Conservation (phyloP, 1,140 invertebrate species). For the Coptotermes formosanus region DNA sequence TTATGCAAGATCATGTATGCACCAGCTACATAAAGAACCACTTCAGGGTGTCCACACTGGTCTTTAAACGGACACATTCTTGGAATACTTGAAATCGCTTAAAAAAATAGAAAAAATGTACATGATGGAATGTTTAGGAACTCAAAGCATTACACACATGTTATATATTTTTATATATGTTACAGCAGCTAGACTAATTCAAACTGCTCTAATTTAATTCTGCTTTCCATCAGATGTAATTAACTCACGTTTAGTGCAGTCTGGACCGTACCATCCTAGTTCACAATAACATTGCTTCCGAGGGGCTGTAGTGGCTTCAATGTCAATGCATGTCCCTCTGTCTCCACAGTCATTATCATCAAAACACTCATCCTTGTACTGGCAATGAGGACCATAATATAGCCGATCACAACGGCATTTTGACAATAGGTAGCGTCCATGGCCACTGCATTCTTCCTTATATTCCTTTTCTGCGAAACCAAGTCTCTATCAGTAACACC, state of each 20-base stretch:
- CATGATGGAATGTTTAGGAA: too few relatives aligned
- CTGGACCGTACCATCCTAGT: conserved; percentile 78
- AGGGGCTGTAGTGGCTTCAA: conserved; percentile 75
- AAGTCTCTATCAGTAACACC: not conserved
- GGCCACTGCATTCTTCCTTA: conserved; percentile 77
- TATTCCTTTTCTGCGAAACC: conserved; percentile 60
- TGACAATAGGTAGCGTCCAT: conserved; percentile 73
- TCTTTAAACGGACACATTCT: too few relatives aligned
- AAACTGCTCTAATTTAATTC: too few relatives aligned
- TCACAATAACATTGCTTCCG: conserved; percentile 86
- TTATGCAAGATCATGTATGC: too few relatives aligned
- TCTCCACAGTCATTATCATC: conserved; percentile 80
- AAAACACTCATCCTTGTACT: conserved; percentile 81
- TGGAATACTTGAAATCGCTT: too few relatives aligned
- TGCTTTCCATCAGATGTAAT: not conserved
- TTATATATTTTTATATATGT: too few relatives aligned
- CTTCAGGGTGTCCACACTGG: too few relatives aligned
- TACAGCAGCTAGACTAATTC: too few relatives aligned
- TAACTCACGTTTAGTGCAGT: conserved; percentile 71
- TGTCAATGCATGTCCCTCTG: conserved; percentile 79
- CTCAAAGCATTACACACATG: too few relatives aligned
- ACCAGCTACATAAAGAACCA: too few relatives aligned
- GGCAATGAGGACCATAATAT: conserved; percentile 77
- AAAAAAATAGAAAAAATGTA: too few relatives aligned
- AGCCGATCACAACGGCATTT: conserved; percentile 80